Percentiles rank a stretch among this genome's conserved stretches.
phyloP scores from a whole-genome alignment of 2,888 invertebrate species.

The Prenolepis imparis region DNA sequence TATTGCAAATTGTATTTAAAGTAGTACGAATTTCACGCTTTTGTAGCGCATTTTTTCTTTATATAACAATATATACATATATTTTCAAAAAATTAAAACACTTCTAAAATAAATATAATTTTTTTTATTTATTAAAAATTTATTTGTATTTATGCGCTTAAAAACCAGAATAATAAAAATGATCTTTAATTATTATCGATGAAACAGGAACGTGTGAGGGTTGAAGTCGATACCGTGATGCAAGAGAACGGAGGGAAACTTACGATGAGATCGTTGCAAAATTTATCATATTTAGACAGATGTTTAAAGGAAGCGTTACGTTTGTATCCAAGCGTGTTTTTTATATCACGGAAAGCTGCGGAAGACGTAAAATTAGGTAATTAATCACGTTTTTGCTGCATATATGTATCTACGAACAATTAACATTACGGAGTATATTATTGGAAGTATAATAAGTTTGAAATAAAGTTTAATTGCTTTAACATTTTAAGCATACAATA shows the following conservation, averaged over 20 bases:
- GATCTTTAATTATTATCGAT: neutral
- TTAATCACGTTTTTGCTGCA: neutral
- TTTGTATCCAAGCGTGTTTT: constrained; percentile 90
- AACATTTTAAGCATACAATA: too few species aligned
- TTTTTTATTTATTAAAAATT: neutral
- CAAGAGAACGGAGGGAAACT: constrained; percentile 87
- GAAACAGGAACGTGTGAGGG: constrained; percentile 70
- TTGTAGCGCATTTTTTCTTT: too few species aligned
- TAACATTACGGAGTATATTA: too few species aligned
- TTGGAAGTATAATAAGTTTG: too few species aligned
- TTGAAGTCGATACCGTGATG: constrained; percentile 83
- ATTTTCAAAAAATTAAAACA: too few species aligned
- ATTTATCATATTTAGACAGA: constrained; percentile 90
- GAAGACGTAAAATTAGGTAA: constrained; percentile 86
- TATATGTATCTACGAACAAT: too few species aligned
- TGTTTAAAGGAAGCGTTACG: constrained; percentile 91
- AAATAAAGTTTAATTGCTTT: too few species aligned
- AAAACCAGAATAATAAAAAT: too few species aligned
- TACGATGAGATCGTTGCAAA: constrained; percentile 88
- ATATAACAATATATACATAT: too few species aligned
- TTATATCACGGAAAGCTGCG: constrained; percentile 88
- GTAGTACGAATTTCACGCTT: neutral
- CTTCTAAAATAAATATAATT: too few species aligned
- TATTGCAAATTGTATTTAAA: neutral
- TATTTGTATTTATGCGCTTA: neutral